Percentiles rank a stretch among this genome's conserved stretches.
phyloP scores from a whole-genome alignment of 2,113 vertebrate species.

The Peromyscus californicus region DNA sequence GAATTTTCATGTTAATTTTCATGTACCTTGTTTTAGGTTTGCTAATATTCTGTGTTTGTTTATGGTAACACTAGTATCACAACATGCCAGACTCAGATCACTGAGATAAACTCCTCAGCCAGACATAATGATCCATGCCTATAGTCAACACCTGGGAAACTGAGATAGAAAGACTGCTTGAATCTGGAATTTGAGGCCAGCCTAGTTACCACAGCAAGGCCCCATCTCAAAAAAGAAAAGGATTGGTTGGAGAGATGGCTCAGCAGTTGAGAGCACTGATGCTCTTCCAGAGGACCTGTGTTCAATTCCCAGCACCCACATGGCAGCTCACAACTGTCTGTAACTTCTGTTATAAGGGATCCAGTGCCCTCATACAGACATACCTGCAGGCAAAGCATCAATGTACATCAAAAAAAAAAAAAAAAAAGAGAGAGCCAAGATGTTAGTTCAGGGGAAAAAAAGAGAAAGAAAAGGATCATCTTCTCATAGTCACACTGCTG shows the following conservation, averaged over 20 bases:
- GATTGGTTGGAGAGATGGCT: not conserved
- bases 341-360: not conserved
- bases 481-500: not conserved
- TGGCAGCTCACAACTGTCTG: not conserved
- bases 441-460: not conserved
- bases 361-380: not conserved
- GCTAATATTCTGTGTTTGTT: fast-evolving
- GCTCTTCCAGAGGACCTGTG: not conserved
- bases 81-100: fast-evolving
- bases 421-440: not conserved
- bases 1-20: too few species aligned
- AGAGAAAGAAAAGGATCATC: not conserved
- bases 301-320: not conserved
- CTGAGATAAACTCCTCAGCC: not conserved
- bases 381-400: not conserved
- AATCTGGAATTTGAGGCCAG: not conserved
- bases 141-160: not conserved
- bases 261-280: not conserved
- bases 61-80: not conserved
- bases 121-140: not conserved
- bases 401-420: not conserved
- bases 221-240: not conserved
- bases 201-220: not conserved
- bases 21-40: not conserved
- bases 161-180: not conserved